A percentile compares a stretch with the other conserved stretches of the same genome.
Evolutionary conservation across 1,140 invertebrate species (phyloP).

Genomic region (Theocolax elegans): DNA sequence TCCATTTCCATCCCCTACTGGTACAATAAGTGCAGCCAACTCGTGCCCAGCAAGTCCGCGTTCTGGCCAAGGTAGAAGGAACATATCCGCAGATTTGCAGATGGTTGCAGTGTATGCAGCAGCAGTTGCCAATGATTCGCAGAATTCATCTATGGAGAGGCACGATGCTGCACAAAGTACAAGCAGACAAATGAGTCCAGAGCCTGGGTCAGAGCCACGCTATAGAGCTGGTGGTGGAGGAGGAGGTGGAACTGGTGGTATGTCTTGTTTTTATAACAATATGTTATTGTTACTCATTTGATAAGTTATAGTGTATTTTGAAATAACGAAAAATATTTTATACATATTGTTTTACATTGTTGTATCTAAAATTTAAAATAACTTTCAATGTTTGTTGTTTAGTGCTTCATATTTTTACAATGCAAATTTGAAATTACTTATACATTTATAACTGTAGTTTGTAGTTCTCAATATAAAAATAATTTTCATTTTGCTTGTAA

Average conservation of each 20-base stretch:
- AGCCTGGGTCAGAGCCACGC: slow-evolving; percentile 55
- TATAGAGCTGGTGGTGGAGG: slow-evolving; percentile 49
- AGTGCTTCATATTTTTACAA: no score
- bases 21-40: slow-evolving; percentile 90
- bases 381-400: no score
- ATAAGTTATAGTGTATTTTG: no score
- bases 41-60: slow-evolving; percentile 97
- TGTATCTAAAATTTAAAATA: no score
- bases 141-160: slow-evolving; percentile 54
- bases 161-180: slow-evolving; percentile 59
- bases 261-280: neutral
- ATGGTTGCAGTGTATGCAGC: slow-evolving; percentile 77
- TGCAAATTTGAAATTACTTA: no score
- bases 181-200: slow-evolving; percentile 60
- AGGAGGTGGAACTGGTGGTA: slow-evolving; percentile 29
- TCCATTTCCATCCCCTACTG: slow-evolving; percentile 93
- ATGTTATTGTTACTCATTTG: no score
- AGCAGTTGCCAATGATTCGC: slow-evolving; percentile 65
- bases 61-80: slow-evolving; percentile 74
- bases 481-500: no score
- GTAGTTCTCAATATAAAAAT: no score
- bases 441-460: no score
- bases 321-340: no score
- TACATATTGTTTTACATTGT: no score
- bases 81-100: slow-evolving; percentile 77